These are phyloP conservation scores for Otus sunia DNA, from an alignment of 2,113 vertebrate species.

Conservation along the genomic window DNA sequence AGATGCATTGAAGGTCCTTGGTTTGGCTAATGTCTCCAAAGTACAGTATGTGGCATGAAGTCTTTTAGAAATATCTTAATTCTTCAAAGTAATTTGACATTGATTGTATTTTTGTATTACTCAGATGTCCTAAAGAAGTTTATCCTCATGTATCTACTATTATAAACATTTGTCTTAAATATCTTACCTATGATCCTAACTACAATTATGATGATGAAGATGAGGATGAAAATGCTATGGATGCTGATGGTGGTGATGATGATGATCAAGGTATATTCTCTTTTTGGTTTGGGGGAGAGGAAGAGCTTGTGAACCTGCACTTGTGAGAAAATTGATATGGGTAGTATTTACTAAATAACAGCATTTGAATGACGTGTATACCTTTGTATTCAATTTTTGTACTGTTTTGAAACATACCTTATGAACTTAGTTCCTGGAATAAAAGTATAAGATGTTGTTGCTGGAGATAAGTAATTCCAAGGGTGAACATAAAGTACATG, in stretches of 20 bases:
- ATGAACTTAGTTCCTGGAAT: background rate
- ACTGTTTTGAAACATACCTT: background rate
- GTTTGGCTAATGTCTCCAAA: background rate
- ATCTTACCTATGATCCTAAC: conserved; percentile 98
- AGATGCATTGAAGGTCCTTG: background rate
- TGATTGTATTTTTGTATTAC: background rate
- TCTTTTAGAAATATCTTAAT: background rate
- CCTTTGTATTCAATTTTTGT: background rate
- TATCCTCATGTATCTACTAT: conserved; percentile 96
- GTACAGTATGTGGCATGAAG: background rate
- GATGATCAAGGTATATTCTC: conserved; percentile 91
- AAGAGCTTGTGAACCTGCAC: background rate
- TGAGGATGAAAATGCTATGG: conserved; percentile 98
- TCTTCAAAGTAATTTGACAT: background rate
- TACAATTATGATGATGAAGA: conserved; percentile 99
- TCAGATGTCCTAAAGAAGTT: conserved; percentile 97
- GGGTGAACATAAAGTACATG: background rate
- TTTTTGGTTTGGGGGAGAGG: background rate
- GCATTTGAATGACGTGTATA: background rate
- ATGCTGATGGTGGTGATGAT: conserved; percentile 94
- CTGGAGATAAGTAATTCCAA: background rate
- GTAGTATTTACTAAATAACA: background rate
- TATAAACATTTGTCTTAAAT: conserved; percentile 98
- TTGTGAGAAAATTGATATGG: background rate
- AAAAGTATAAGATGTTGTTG: background rate